Evolutionary conservation across 2,113 vertebrate genomes (phyloP).

Genomic region (Pandion haliaetus): DNA sequence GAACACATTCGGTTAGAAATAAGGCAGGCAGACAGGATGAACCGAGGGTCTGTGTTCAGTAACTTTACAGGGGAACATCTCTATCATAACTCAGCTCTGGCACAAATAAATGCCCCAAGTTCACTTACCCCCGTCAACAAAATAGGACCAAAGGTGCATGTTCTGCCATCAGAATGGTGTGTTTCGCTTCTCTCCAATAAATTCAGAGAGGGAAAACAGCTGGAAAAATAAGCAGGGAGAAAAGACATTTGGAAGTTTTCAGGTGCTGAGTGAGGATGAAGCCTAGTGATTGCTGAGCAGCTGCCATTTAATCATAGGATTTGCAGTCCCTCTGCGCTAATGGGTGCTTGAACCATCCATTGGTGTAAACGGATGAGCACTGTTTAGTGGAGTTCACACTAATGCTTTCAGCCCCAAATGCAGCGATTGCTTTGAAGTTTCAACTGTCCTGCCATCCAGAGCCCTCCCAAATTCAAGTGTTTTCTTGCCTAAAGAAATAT

Average conservation of each 20-base stretch:
- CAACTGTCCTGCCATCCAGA: background rate
- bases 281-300: background rate
- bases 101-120: background rate
- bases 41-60: background rate
- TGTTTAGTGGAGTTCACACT: background rate
- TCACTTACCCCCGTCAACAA: background rate
- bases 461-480: background rate
- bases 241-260: background rate
- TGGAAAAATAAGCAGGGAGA: background rate
- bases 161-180: background rate
- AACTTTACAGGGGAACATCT: background rate
- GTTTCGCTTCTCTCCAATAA: background rate
- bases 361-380: background rate
- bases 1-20: background rate
- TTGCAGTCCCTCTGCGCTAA: background rate
- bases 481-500: background rate
- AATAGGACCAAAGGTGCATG: accelerated
- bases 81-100: background rate
- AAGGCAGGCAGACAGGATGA: background rate
- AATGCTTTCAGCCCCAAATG: background rate
- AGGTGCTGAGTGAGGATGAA: background rate
- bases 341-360: accelerated
- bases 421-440: background rate
- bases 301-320: background rate
- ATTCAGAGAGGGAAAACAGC: background rate